Evolutionary conservation across 2,888 invertebrate genomes (phyloP).

Genomic region (Polyploca ridens): DNA sequence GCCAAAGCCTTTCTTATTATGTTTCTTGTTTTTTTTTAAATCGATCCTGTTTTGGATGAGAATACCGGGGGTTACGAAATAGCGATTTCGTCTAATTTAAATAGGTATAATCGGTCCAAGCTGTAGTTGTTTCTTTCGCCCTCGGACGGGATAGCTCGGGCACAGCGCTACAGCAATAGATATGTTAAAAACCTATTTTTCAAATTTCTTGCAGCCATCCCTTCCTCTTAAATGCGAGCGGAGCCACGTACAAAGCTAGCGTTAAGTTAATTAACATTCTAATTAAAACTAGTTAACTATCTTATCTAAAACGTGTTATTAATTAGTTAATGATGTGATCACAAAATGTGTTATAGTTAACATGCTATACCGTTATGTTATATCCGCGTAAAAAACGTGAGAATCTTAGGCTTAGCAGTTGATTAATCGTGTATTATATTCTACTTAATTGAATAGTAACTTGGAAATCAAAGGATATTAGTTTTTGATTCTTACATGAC

Average conservation of each 20-base stretch:
- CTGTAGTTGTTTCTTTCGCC: too few species aligned
- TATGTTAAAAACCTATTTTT: too few species aligned
- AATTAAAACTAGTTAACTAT: neutral
- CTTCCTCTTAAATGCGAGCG: neutral
- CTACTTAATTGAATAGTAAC: neutral
- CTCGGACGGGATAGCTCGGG: too few species aligned
- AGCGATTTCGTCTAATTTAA: too few species aligned
- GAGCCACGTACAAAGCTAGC: neutral
- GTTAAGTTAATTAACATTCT: neutral
- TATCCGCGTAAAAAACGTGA: neutral
- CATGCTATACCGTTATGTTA: neutral
- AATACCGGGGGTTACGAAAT: too few species aligned
- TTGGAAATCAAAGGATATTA: neutral
- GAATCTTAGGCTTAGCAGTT: neutral
- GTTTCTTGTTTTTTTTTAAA: too few species aligned
- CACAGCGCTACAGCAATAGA: too few species aligned
- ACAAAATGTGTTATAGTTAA: neutral
- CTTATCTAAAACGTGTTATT: neutral
- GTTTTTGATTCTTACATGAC: too few species aligned
- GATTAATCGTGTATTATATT: neutral
- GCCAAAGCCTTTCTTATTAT: too few species aligned
- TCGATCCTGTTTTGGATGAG: too few species aligned
- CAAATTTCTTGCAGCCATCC: too few species aligned
- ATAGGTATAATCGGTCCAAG: too few species aligned
- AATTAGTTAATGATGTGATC: slow-evolving; percentile 6